phyloP scores from a whole-genome alignment of 2,797 vertebrate species.

The Poeciliopsis gracilis region DNA sequence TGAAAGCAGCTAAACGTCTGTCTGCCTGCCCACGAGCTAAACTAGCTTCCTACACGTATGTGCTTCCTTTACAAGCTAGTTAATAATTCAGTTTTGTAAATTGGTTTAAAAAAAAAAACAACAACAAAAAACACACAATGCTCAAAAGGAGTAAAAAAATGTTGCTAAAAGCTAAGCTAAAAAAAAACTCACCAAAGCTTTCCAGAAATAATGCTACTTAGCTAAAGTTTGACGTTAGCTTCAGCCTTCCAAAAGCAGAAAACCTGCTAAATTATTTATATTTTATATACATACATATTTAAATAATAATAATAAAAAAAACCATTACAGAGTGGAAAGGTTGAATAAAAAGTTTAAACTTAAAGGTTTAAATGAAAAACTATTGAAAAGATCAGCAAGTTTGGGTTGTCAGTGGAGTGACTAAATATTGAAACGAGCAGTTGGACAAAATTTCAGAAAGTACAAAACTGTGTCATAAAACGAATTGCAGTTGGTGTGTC shows the following conservation, averaged over 20 bases:
- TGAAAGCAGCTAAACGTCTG: not conserved
- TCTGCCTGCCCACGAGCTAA: not conserved
- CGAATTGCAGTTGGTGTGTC: not conserved
- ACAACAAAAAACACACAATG: not conserved
- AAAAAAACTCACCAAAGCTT: not conserved
- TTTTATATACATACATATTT: too few species aligned
- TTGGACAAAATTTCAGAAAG: not conserved
- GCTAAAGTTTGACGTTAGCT: not conserved
- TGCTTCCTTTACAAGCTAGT: not conserved
- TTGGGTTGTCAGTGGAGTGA: not conserved
- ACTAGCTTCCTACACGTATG: not conserved
- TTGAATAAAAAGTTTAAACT: not conserved
- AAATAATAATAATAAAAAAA: too few species aligned
- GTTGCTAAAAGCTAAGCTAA: too few species aligned
- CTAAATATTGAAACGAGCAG: not conserved
- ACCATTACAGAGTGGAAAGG: not conserved
- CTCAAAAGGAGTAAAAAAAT: not conserved
- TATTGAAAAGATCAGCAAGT: not conserved
- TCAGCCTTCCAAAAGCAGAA: not conserved
- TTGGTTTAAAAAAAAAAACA: not conserved
- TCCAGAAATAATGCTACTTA: not conserved
- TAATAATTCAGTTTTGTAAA: not conserved
- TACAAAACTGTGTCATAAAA: not conserved
- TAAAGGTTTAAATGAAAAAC: not conserved
- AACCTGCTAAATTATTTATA: not conserved